Evolutionary conservation across 1,140 invertebrate species (phyloP), one percentile per base, ranked within the genome.

Genomic region (Scaptodrosophila lebanonensis): DNA sequence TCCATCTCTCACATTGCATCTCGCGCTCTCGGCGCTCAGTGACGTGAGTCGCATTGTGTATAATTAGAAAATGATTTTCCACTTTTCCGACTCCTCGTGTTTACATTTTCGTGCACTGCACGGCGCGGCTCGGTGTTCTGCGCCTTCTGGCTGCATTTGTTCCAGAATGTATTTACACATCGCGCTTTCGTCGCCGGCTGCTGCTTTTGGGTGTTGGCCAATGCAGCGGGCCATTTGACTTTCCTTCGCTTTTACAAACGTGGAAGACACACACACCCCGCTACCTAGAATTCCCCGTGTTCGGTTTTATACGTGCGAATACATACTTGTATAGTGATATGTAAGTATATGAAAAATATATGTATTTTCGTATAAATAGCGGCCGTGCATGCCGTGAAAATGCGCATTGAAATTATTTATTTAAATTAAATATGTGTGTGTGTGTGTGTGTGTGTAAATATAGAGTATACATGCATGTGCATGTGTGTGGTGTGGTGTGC

Each of bases 31-130:
- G 15, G 17, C 45, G 56, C 69, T 75, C 27, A 4, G n/a, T n/a
- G n/a, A n/a, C n/a, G n/a, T 17, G 56, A 76, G 64, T 22, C 35
- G 20, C 57, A 22, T 68, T 65, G 52, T 73, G n/a, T 77, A 77
- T 77, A 73, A 54, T 77, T 77, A 77, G 73, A 77, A 79, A 52
- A 79, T 77, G 73, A 77, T 79, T 77, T 76, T 79, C 57, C 51
- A 49, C 73, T 79, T 77, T 63, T 79, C 45, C 40, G 52, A 69
- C 51, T 51, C 73, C 73, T 79, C 49, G 27, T 77, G 73, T 77
- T 77, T 77, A 79, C 68, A 42, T 77, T 79, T 60, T 45, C 60
- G 64, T 54, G 59, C 49, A 79, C 63, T 72, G 58, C 72, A 58
- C 72, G 64, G 64, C n/a, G n/a, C n/a, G 22, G 3, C 22, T 25